These are phyloP conservation scores for Halichoerus grypus DNA, from an alignment of 2,113 vertebrate species.

Conservation along the genomic window DNA sequence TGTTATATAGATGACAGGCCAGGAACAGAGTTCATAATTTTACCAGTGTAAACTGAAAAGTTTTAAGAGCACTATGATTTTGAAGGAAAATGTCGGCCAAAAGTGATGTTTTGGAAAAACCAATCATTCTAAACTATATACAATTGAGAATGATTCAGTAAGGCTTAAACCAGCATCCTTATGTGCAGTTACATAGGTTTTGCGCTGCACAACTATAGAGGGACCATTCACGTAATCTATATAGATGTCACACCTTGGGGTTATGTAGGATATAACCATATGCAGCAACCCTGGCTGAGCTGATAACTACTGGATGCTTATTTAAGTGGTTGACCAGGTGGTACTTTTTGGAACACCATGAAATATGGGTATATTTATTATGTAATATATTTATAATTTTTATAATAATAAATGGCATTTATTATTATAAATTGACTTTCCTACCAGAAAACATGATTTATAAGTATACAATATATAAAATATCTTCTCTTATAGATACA, in stretches of 20 bases:
- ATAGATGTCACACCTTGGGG: accelerated
- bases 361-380: neutral
- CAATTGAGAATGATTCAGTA: neutral
- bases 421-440: neutral
- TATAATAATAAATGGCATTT: neutral
- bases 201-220: neutral
- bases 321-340: neutral
- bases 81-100: slow-evolving; percentile 19
- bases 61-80: neutral
- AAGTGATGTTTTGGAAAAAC: neutral
- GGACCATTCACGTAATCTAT: neutral
- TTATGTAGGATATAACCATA: no score
- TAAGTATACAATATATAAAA: neutral
- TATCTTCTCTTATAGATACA: neutral
- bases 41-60: neutral
- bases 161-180: neutral
- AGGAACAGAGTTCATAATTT: neutral
- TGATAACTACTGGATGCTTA: neutral
- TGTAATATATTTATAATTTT: neutral
- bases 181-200: neutral
- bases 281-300: neutral
- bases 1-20: neutral
- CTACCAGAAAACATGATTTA: neutral
- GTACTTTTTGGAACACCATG: neutral
- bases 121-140: neutral